Evolutionary conservation across 2,113 vertebrate genomes (phyloP).

Genomic region (Willisornis vidua): DNA sequence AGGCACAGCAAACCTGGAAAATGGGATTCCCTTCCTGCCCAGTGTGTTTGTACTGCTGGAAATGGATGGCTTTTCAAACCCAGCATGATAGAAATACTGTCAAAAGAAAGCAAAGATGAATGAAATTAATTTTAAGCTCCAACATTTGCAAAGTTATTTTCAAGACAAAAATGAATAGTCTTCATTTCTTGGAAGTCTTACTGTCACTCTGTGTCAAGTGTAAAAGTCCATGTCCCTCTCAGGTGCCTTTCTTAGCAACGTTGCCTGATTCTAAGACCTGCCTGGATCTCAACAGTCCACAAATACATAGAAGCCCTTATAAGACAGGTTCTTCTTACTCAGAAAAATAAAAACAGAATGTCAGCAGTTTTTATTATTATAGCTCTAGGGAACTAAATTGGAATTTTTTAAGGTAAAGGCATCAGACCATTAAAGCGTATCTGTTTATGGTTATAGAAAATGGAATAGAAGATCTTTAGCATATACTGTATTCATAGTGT

Average conservation of each 20-base stretch:
- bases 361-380: slow-evolving; percentile 74
- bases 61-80: neutral
- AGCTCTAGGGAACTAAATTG: slow-evolving; percentile 68
- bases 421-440: slow-evolving; percentile 71
- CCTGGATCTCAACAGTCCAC: neutral
- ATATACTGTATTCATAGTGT: slow-evolving; percentile 60
- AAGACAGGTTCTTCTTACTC: slow-evolving; percentile 17
- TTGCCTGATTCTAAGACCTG: neutral
- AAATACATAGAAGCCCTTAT: neutral
- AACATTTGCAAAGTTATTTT: neutral
- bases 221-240: neutral
- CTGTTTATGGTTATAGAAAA: slow-evolving; percentile 75
- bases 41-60: neutral
- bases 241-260: neutral
- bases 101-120: neutral
- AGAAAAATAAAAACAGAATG: slow-evolving; percentile 66
- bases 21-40: neutral
- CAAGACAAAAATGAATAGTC: neutral
- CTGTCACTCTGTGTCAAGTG: neutral
- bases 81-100: neutral
- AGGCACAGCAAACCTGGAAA: neutral
- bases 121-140: neutral
- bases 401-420: slow-evolving; percentile 75
- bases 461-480: slow-evolving; percentile 66
- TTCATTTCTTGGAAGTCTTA: neutral